Evolutionary conservation across 2,113 vertebrate genomes (phyloP).

Genomic region (Silurus meridionalis): DNA sequence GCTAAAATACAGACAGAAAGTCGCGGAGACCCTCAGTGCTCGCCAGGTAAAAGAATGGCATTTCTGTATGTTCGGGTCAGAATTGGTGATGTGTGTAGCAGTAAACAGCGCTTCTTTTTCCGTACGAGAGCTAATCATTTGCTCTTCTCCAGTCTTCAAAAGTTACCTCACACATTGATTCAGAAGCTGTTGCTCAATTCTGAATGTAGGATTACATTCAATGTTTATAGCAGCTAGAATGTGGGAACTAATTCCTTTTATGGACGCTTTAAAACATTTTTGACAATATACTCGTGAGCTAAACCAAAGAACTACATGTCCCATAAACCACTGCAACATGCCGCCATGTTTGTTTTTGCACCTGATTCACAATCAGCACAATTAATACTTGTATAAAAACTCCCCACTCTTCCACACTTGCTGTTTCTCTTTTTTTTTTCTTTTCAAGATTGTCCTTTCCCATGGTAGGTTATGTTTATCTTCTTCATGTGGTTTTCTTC

Average conservation of each 20-base stretch:
- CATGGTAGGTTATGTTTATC: too few species aligned
- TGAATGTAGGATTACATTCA: neutral
- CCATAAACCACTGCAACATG: too few species aligned
- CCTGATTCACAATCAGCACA: too few species aligned
- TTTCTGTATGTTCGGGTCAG: neutral
- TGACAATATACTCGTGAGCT: neutral
- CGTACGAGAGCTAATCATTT: neutral
- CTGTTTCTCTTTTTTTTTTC: too few species aligned
- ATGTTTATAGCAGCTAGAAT: neutral
- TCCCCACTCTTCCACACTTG: too few species aligned
- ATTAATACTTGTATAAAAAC: too few species aligned
- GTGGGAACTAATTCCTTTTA: neutral
- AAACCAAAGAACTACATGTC: too few species aligned
- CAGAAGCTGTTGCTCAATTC: neutral
- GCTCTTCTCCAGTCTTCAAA: neutral
- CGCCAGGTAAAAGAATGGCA: too few species aligned
- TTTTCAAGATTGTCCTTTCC: too few species aligned
- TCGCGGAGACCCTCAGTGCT: neutral
- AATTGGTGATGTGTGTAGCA: neutral
- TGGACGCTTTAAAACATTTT: neutral
- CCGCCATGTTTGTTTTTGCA: too few species aligned
- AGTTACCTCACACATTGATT: neutral
- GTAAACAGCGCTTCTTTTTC: neutral
- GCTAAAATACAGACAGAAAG: constrained; percentile 2
- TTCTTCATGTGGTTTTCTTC: too few species aligned